phyloP scores from a whole-genome alignment of 2,888 invertebrate genomes.

The Holacanthella duospinosa region DNA sequence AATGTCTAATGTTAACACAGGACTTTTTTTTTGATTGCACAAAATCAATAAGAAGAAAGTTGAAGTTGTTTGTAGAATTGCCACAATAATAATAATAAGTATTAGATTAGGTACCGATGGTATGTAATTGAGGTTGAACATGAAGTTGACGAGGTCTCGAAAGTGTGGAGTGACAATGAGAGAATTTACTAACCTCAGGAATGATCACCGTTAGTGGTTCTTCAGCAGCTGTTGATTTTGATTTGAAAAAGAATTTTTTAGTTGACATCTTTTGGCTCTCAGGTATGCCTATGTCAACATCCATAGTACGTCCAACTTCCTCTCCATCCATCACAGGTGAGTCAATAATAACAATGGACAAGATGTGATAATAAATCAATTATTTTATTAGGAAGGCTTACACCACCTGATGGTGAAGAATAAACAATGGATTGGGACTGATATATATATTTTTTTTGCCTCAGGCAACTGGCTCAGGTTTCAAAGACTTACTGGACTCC shows the following conservation, averaged over 20 bases:
- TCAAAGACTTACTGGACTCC: background rate
- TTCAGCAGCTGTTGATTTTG: conserved; percentile 46
- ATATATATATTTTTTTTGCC: too few species aligned
- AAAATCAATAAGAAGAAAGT: background rate
- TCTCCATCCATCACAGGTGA: background rate
- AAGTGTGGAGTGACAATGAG: too few species aligned
- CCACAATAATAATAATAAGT: too few species aligned
- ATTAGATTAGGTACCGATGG: too few species aligned
- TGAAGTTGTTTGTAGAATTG: too few species aligned
- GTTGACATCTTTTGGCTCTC: conserved; percentile 41
- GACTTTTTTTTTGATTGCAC: background rate
- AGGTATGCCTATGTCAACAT: too few species aligned
- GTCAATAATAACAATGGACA: background rate
- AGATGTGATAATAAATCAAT: background rate
- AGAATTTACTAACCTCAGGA: conserved; percentile 55
- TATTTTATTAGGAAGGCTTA: too few species aligned
- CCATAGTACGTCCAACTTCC: background rate
- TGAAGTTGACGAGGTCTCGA: too few species aligned
- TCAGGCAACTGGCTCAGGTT: background rate
- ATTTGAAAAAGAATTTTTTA: conserved; percentile 72
- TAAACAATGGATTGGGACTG: too few species aligned
- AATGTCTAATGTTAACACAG: background rate
- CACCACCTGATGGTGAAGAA: too few species aligned
- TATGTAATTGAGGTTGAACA: too few species aligned
- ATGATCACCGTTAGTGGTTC: conserved; percentile 70